Evolutionary conservation across 2,113 vertebrate genomes (phyloP).

Genomic region (Ochotona curzoniae): DNA sequence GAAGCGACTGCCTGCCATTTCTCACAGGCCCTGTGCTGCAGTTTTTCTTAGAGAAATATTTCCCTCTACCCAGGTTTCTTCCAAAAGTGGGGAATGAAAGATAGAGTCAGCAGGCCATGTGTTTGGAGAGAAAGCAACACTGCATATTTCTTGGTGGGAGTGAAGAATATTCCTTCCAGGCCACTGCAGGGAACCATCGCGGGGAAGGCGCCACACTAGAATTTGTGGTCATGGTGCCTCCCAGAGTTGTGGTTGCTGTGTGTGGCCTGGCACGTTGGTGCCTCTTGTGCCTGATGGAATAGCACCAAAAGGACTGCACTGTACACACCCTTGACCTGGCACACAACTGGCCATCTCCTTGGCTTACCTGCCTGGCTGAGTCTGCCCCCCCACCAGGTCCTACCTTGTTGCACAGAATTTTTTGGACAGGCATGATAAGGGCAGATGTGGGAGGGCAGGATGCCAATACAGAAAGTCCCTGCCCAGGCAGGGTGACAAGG

Average conservation of each 20-base stretch:
- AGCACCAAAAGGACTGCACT: not conserved
- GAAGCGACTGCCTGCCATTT: not conserved
- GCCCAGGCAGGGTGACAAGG: not conserved
- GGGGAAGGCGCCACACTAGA: fast-evolving
- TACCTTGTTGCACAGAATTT: not conserved
- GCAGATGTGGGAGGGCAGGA: not conserved
- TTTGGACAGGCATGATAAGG: not conserved
- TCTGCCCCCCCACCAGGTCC: too few relatives aligned
- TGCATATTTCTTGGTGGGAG: not conserved
- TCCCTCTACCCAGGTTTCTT: constrained; percentile 7
- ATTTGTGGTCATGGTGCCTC: not conserved
- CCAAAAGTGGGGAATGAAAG: constrained; percentile 25
- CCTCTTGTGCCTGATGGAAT: not conserved
- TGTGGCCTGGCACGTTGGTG: not conserved
- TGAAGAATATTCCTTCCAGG: not conserved
- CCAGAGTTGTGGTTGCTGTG: not conserved
- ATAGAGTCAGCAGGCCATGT: not conserved
- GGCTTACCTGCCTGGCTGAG: not conserved
- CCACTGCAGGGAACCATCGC: not conserved
- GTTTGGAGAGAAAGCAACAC: not conserved
- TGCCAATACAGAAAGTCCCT: not conserved
- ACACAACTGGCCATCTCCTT: too few relatives aligned
- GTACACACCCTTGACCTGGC: not conserved
- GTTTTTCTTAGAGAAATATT: constrained; percentile 65
- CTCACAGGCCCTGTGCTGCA: not conserved